phyloP scores from a whole-genome alignment of 2,113 vertebrate genomes.

The Meriones unguiculatus region DNA sequence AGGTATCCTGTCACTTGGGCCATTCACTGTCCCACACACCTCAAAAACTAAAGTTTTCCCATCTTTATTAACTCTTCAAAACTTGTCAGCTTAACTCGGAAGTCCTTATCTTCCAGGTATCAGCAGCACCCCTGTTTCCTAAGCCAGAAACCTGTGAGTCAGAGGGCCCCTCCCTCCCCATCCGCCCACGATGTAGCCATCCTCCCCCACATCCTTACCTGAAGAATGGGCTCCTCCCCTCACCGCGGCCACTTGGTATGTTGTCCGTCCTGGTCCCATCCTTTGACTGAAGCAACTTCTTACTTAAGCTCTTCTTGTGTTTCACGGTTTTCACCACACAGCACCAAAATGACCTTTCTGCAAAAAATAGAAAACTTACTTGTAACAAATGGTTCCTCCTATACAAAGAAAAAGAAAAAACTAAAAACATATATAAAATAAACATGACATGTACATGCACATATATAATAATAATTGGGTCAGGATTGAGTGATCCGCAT shows the following conservation, averaged over 20 bases:
- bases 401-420: not conserved
- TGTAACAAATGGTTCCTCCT: slow-evolving; percentile 15
- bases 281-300: not conserved
- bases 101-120: slow-evolving; percentile 24
- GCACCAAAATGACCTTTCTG: not conserved
- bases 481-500: not conserved
- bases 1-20: not conserved
- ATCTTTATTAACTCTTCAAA: not conserved
- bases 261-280: not conserved
- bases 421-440: not conserved
- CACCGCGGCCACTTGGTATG: not conserved
- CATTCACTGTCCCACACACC: not conserved
- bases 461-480: not conserved
- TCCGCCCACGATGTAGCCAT: not conserved
- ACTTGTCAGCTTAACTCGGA: not conserved
- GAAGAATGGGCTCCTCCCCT: not conserved
- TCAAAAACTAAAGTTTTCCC: not conserved
- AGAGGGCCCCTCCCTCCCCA: not conserved
- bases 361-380: not conserved
- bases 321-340: not conserved
- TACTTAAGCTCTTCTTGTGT: not conserved
- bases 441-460: not conserved
- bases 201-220: not conserved
- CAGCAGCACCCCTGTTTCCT: slow-evolving; percentile 15
- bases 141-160: slow-evolving; percentile 35